Percentiles rank a stretch among this genome's conserved stretches.
These are phyloP conservation scores for Drosophila koepferae DNA, from an alignment of 2,888 invertebrate genomes.

Conservation along the genomic window DNA sequence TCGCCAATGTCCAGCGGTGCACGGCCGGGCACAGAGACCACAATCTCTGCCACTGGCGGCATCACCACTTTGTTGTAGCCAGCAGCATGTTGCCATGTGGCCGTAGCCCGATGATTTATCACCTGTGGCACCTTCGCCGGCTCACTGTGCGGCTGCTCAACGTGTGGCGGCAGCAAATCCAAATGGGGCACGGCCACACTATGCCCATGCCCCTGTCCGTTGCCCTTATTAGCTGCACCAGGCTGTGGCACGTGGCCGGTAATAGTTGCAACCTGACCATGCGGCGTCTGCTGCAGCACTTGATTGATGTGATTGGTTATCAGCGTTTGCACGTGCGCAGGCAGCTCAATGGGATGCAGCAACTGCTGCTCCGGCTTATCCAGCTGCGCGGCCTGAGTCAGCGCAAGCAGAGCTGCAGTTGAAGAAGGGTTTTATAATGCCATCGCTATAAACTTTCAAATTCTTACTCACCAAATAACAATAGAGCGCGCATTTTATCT, in stretches of 20 bases:
- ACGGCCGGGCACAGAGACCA: conserved; percentile 52
- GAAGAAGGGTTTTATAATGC: neutral
- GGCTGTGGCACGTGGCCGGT: conserved; percentile 62
- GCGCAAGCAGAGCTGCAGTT: conserved; percentile 41
- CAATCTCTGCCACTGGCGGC: conserved; percentile 58
- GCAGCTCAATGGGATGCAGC: conserved; percentile 51
- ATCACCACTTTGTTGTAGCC: conserved; percentile 59
- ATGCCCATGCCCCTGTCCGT: neutral
- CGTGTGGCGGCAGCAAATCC: conserved; percentile 63
- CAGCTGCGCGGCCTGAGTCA: conserved; percentile 41
- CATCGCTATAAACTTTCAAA: neutral
- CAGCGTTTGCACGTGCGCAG: conserved; percentile 53
- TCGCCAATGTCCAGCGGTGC: conserved; percentile 54
- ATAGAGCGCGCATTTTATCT: conserved; percentile 44
- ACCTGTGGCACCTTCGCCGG: conserved; percentile 57
- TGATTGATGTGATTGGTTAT: conserved; percentile 73
- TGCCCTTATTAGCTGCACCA: conserved; percentile 28
- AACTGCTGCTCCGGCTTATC: conserved; percentile 54
- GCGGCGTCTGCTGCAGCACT: conserved; percentile 52
- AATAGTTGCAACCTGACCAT: conserved; percentile 35
- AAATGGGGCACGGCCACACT: conserved; percentile 42
- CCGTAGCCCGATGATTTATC: conserved; percentile 65
- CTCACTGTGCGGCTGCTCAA: conserved; percentile 56
- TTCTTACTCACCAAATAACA: conserved; percentile 50
- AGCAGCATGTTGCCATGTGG: conserved; percentile 38